Evolutionary conservation across 2,113 vertebrate species (phyloP).

Genomic region (Clinocottus analis): DNA sequence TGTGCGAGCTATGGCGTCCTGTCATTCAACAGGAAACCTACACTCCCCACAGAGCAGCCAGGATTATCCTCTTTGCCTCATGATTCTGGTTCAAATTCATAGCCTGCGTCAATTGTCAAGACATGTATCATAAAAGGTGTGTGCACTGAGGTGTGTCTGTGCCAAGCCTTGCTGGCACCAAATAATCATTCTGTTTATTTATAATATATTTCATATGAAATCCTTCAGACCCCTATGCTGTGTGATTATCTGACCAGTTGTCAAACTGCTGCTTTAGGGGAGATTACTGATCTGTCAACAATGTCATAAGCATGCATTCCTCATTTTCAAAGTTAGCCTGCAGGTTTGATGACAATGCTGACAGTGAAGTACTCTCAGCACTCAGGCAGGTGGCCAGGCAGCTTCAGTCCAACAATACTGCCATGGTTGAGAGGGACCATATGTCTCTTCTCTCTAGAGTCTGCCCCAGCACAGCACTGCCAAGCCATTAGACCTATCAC

Average conservation of each 20-base stretch:
- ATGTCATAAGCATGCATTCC: neutral
- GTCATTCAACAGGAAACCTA: constrained; percentile 67
- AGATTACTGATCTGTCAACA: constrained; percentile 7
- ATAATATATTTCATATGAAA: constrained; percentile 2
- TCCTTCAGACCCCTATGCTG: neutral
- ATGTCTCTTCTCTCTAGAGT: constrained; percentile 65
- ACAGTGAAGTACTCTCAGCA: constrained; percentile 28
- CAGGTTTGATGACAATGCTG: constrained; percentile 34
- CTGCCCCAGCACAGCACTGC: constrained; percentile 42
- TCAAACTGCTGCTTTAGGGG: neutral
- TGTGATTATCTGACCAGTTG: constrained; percentile 2
- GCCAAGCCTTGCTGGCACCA: neutral
- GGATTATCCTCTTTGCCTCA: constrained; percentile 67
- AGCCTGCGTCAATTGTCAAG: constrained; percentile 52
- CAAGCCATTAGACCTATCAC: constrained; percentile 53
- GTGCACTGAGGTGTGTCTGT: neutral
- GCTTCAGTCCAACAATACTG: constrained; percentile 50
- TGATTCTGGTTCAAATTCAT: constrained; percentile 51
- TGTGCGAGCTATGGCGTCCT: constrained; percentile 53
- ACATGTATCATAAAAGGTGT: constrained; percentile 33
- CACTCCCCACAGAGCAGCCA: constrained; percentile 48
- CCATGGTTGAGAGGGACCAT: constrained; percentile 68
- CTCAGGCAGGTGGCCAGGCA: constrained; percentile 62
- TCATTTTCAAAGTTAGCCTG: constrained; percentile 18
- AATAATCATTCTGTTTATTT: neutral